Conservation (phyloP, 2,888 invertebrate species). For the Hemicrepidius hirtus region DNA sequence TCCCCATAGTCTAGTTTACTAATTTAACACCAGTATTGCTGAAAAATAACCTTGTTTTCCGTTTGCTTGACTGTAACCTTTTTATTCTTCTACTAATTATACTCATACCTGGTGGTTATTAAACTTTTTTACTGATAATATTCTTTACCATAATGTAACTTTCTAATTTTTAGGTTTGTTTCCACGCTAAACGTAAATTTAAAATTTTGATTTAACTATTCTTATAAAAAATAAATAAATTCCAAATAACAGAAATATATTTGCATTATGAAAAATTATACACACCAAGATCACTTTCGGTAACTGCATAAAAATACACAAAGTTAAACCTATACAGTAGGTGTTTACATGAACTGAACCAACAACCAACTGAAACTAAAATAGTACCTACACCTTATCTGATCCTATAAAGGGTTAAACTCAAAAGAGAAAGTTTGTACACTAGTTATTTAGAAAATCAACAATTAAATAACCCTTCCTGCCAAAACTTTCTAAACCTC, state of each 20-base stretch:
- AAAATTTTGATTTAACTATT: background rate
- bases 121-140: conserved; percentile 17
- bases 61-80: background rate
- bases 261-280: too few relatives aligned
- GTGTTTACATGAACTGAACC: background rate
- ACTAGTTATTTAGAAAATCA: background rate
- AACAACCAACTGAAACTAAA: conserved; percentile 23
- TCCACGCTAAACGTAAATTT: conserved; percentile 30
- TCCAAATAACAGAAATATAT: too few relatives aligned
- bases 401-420: conserved; percentile 15
- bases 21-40: conserved; percentile 7
- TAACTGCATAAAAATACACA: background rate
- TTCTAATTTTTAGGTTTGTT: conserved; percentile 37
- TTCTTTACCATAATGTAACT: conserved; percentile 9
- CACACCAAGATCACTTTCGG: too few relatives aligned
- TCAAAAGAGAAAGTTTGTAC: conserved; percentile 29
- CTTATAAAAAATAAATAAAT: too few relatives aligned
- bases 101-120: background rate
- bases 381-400: conserved; percentile 2
- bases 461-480: conserved; percentile 16
- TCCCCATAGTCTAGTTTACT: conserved; percentile 2
- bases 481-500: conserved; percentile 10
- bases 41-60: background rate
- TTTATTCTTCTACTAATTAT: background rate
- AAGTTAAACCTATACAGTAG: background rate